Percentiles rank a stretch among this genome's conserved stretches.
Evolutionary conservation across 1,140 invertebrate species (phyloP).

Genomic region (Dolichoris vasculosae): DNA sequence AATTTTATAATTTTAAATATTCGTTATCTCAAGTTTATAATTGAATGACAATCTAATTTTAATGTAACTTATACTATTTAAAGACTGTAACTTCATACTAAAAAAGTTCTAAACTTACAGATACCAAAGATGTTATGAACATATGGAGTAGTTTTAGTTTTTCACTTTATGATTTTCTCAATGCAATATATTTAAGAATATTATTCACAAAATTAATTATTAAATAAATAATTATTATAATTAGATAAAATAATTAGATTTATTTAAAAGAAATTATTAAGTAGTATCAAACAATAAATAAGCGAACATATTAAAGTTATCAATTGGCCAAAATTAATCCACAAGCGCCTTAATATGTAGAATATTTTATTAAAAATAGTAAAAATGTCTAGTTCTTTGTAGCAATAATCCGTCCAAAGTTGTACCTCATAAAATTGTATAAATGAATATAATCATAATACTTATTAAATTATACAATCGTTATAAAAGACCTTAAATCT

Average conservation of each 20-base stretch:
- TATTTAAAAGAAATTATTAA: background rate
- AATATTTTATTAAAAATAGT: background rate
- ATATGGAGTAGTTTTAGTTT: background rate
- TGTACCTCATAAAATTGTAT: background rate
- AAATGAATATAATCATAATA: background rate
- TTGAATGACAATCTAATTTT: conserved; percentile 23
- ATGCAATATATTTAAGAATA: background rate
- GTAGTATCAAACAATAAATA: background rate
- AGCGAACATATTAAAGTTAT: background rate
- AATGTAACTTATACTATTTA: background rate
- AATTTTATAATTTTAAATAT: conserved; percentile 58
- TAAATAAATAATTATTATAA: background rate
- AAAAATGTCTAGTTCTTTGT: conserved; percentile 44
- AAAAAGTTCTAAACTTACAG: conserved; percentile 5
- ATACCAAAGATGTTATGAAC: background rate
- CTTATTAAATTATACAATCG: background rate
- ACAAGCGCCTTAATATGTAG: background rate
- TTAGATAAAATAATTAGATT: too few relatives aligned
- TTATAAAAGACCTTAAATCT: background rate
- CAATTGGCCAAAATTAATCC: conserved; percentile 12
- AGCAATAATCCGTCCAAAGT: conserved; percentile 32
- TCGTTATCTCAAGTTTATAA: background rate
- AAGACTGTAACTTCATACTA: conserved; percentile 11
- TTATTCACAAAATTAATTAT: background rate
- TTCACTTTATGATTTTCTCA: background rate